Percentiles rank a stretch among this genome's conserved stretches.
Conservation (phyloP, 1,140 invertebrate genomes). For the Adelges cooleyi region DNA sequence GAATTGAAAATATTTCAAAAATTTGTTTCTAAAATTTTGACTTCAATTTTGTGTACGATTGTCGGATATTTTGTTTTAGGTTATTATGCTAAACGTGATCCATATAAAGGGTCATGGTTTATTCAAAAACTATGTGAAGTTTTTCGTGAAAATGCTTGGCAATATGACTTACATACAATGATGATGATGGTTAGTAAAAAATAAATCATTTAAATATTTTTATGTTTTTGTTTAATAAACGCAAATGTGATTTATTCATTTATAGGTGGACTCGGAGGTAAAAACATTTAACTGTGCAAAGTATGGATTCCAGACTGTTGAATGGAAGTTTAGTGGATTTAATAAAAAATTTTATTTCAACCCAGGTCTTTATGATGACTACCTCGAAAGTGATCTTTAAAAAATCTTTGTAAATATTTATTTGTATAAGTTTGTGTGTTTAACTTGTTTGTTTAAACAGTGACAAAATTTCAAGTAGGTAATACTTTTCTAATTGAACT, state of each 20-base stretch:
- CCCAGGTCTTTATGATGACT: conserved; percentile 21
- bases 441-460: no score
- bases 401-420: neutral
- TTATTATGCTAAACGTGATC: conserved; percentile 5
- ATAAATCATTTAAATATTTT: neutral
- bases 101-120: conserved; percentile 22
- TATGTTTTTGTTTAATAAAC: neutral
- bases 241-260: neutral
- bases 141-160: conserved; percentile 19
- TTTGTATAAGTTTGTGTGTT: neutral
- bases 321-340: conserved; percentile 6
- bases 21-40: no score
- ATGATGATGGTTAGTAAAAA: conserved; percentile 14
- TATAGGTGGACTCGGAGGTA: conserved; percentile 14
- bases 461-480: no score
- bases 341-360: conserved; percentile 28
- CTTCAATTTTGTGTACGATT: neutral
- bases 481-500: no score
- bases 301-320: conserved; percentile 18
- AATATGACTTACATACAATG: conserved; percentile 20
- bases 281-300: neutral
- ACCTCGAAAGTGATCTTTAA: neutral
- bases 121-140: conserved; percentile 20
- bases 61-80: conserved; percentile 6
- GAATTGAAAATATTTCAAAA: neutral